These are phyloP conservation scores for Denticeps clupeoides DNA, from an alignment of 2,797 vertebrate species.

Conservation along the genomic window DNA sequence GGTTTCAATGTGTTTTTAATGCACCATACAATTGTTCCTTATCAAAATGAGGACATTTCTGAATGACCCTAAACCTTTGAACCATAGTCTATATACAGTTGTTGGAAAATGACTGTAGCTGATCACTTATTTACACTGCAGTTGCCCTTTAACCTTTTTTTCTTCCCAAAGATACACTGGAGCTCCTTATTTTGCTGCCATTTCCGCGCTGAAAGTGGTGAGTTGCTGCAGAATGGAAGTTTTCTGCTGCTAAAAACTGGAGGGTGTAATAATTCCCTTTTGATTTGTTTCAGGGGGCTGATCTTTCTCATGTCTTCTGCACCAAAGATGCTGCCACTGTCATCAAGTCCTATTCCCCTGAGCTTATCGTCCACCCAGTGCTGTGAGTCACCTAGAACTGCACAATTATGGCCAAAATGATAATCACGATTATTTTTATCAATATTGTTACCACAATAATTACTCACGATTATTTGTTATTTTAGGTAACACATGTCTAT, in stretches of 20 bases:
- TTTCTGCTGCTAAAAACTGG: not conserved
- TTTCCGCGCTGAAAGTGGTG: slow-evolving; percentile 94
- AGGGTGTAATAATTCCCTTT: not conserved
- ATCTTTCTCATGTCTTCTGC: slow-evolving; percentile 94
- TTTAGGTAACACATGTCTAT: too few relatives aligned
- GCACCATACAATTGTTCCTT: not conserved
- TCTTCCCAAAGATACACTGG: slow-evolving; percentile 84
- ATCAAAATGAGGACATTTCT: too few relatives aligned
- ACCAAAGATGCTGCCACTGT: slow-evolving; percentile 88
- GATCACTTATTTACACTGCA: too few relatives aligned
- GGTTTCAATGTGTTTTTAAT: not conserved
- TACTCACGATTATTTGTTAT: not conserved
- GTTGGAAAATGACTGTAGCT: not conserved
- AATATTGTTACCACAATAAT: not conserved
- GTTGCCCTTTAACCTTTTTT: not conserved
- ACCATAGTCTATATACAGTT: not conserved
- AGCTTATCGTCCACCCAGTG: slow-evolving; percentile 94
- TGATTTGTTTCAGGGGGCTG: slow-evolving; percentile 69
- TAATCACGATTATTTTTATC: too few relatives aligned
- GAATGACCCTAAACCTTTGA: not conserved
- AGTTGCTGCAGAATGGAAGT: slow-evolving; percentile 25
- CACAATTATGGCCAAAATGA: too few relatives aligned
- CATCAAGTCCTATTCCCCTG: slow-evolving; percentile 95
- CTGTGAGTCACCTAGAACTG: slow-evolving; percentile 74
- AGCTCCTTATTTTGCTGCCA: slow-evolving; percentile 94